Percentiles rank a stretch among this genome's conserved stretches.
These are phyloP conservation scores for Eupithecia abbreviata DNA, from an alignment of 2,888 invertebrate genomes.

Conservation along the genomic window DNA sequence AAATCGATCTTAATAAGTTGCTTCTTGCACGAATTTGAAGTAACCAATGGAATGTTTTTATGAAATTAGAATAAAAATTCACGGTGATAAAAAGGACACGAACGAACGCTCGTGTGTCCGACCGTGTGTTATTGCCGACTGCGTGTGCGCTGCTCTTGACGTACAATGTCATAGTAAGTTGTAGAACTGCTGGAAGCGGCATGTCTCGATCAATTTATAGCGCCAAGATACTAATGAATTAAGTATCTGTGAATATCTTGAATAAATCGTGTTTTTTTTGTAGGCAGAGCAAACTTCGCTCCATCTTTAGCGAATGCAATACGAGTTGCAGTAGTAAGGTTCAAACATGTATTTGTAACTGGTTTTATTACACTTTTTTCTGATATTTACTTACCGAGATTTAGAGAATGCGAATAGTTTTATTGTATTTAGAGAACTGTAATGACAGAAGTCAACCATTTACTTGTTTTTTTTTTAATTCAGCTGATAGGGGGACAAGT, in stretches of 20 bases:
- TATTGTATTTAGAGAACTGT: too few species aligned
- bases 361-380: too few species aligned
- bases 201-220: not conserved
- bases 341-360: too few species aligned
- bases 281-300: not conserved
- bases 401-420: too few species aligned
- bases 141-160: conserved; percentile 35
- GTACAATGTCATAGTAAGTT: conserved; percentile 44
- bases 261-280: not conserved
- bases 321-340: not conserved
- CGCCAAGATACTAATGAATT: not conserved
- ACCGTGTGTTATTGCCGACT: conserved; percentile 32
- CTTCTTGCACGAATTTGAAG: not conserved
- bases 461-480: too few species aligned
- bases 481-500: too few species aligned
- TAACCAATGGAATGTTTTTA: not conserved
- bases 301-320: not conserved
- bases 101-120: not conserved
- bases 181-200: conserved; percentile 30
- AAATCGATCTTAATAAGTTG: not conserved
- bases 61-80: not conserved
- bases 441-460: too few species aligned
- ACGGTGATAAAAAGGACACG: not conserved
- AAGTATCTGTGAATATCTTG: not conserved
- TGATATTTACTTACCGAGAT: too few species aligned